Conservation (phyloP, 2,888 invertebrate species). For the Megaustenia siamemsis region DNA sequence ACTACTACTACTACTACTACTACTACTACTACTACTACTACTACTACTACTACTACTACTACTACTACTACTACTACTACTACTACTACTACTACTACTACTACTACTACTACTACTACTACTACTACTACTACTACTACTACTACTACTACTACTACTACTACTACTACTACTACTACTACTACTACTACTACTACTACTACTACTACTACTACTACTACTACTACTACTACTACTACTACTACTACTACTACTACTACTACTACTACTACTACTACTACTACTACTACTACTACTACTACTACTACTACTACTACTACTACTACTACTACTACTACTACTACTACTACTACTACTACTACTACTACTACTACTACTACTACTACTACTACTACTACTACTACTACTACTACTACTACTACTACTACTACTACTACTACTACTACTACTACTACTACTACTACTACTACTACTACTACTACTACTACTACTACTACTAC, state of each 20-base stretch:
- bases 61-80: conserved; percentile 17
- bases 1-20: conserved; percentile 41
- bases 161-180: conserved; percentile 22
- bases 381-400: not conserved
- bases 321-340: not conserved
- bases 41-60: conserved; percentile 36
- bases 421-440: not conserved
- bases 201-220: conserved; percentile 2
- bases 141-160: conserved; percentile 37
- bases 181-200: conserved; percentile 13
- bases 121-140: conserved; percentile 40
- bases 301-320: conserved; percentile 5
- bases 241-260: conserved; percentile 24
- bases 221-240: not conserved
- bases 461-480: not conserved
- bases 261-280: conserved; percentile 39
- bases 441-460: not conserved
- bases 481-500: not conserved
- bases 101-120: conserved; percentile 27
- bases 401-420: not conserved
- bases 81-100: conserved; percentile 32
- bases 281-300: conserved; percentile 15
- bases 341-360: not conserved
- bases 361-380: not conserved
- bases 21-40: conserved; percentile 43